These are phyloP conservation scores for Hemitrygon akajei DNA, from an alignment of 2,797 vertebrate species.

Conservation along the genomic window DNA sequence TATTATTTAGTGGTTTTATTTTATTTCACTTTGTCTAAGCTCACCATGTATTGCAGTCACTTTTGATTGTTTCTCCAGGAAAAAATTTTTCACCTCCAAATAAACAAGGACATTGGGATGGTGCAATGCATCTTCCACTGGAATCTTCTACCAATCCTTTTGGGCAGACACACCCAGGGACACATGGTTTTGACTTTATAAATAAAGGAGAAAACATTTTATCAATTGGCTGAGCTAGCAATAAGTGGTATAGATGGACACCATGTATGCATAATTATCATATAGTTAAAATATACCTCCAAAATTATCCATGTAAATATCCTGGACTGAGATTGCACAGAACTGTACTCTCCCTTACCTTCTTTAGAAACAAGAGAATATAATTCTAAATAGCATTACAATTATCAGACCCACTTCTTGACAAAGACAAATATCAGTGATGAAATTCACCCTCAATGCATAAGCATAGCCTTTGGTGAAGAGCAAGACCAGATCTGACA, in stretches of 20 bases:
- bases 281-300: neutral
- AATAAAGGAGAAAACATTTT: neutral
- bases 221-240: neutral
- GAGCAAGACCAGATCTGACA: too few relatives aligned
- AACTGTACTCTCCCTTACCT: neutral
- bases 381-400: too few relatives aligned
- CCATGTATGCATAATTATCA: neutral
- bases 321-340: too few relatives aligned
- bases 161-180: conserved; percentile 74
- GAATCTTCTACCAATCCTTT: conserved; percentile 59
- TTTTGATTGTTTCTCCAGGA: conserved; percentile 56
- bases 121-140: conserved; percentile 61
- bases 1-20: neutral
- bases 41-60: conserved; percentile 75
- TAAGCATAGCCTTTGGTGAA: too few relatives aligned
- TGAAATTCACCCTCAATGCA: too few relatives aligned
- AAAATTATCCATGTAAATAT: too few relatives aligned
- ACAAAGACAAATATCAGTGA: too few relatives aligned
- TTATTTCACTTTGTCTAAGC: neutral
- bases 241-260: neutral
- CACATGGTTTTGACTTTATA: conserved; percentile 47
- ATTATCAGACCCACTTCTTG: too few relatives aligned
- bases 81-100: conserved; percentile 58
- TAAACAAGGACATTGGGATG: conserved; percentile 64
- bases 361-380: neutral